phyloP scores from a whole-genome alignment of 2,888 invertebrate genomes.

The Volucella inanis region DNA sequence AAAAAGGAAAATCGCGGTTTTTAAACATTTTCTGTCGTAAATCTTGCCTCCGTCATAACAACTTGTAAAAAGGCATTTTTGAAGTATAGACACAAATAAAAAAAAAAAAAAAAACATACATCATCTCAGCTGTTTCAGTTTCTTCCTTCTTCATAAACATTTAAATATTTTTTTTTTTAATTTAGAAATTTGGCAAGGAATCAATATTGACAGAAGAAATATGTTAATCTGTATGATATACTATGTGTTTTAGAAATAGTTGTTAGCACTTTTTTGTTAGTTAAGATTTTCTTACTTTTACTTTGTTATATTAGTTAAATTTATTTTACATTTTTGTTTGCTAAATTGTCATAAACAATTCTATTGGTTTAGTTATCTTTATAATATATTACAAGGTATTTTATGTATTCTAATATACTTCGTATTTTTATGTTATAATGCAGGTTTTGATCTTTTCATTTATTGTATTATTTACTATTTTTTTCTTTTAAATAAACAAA shows the following conservation, averaged over 20 bases:
- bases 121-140: not conserved
- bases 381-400: slow-evolving; percentile 51
- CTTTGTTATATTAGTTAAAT: slow-evolving; percentile 14
- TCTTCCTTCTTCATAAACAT: not conserved
- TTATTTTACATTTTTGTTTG: slow-evolving; percentile 35
- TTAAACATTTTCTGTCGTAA: no score
- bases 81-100: no score
- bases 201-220: slow-evolving; percentile 53
- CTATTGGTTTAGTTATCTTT: slow-evolving; percentile 11
- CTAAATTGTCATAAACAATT: slow-evolving; percentile 8
- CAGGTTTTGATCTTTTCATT: slow-evolving; percentile 6
- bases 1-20: no score
- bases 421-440: slow-evolving; percentile 15
- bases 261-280: not conserved
- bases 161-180: slow-evolving; percentile 10
- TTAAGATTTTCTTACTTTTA: slow-evolving; percentile 12
- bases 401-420: slow-evolving; percentile 27
- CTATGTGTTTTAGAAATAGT: not conserved
- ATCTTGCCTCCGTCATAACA: no score
- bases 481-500: slow-evolving; percentile 17
- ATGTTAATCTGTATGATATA: slow-evolving; percentile 21
- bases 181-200: slow-evolving; percentile 51
- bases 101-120: not conserved
- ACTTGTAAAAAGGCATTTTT: no score
- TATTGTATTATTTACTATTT: not conserved